Evolutionary conservation across 2,888 invertebrate genomes (phyloP).

Genomic region (Ischnus inquisitorius): DNA sequence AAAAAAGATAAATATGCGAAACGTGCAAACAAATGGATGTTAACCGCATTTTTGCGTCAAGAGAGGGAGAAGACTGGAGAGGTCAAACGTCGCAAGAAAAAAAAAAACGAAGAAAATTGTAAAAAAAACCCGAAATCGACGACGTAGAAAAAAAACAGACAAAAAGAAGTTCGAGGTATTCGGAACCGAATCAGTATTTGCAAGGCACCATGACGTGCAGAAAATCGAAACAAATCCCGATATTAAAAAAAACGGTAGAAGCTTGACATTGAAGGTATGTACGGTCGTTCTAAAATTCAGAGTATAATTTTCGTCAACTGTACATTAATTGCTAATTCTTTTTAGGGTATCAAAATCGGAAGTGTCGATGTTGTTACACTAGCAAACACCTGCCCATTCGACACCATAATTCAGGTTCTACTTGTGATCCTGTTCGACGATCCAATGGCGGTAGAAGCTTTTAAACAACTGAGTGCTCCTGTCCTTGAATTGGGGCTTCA

Average conservation of each 20-base stretch:
- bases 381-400: conserved; percentile 13
- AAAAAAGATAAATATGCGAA: conserved; percentile 2
- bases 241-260: conserved; percentile 6
- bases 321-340: conserved; percentile 4
- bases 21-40: not conserved
- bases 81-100: conserved; percentile 21
- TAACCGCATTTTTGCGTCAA: conserved; percentile 14
- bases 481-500: not conserved
- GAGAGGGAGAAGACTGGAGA: conserved; percentile 26
- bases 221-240: conserved; percentile 16
- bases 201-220: not conserved
- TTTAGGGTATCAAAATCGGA: not conserved
- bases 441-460: not conserved
- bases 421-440: conserved; percentile 1
- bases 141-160: not conserved
- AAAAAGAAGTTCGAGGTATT: conserved; percentile 10
- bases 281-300: not conserved
- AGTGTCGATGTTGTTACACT: not conserved
- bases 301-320: not conserved
- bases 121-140: not conserved
- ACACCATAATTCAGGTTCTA: conserved; percentile 10
- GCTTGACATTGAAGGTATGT: not conserved
- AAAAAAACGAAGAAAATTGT: not conserved
- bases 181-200: not conserved
- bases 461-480: not conserved